Conservation (phyloP, 2,113 vertebrate genomes). For the Vireo altiloquus region DNA sequence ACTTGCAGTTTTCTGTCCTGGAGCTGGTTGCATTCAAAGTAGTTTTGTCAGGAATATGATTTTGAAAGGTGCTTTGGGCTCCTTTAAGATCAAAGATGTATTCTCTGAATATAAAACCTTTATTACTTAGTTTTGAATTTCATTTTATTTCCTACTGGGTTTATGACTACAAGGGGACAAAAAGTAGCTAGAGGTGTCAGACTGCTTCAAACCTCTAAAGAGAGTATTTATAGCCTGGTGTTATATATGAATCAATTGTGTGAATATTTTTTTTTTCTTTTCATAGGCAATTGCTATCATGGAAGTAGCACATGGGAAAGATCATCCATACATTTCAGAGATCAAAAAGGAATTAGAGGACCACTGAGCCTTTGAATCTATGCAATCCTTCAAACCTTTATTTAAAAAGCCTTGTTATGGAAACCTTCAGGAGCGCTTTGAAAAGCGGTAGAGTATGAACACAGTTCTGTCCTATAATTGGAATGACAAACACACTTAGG, state of each 20-base stretch:
- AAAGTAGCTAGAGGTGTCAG: slow-evolving; percentile 69
- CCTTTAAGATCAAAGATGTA: slow-evolving; percentile 65
- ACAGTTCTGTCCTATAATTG: slow-evolving; percentile 49
- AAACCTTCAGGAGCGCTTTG: slow-evolving; percentile 51
- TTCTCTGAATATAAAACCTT: slow-evolving; percentile 65
- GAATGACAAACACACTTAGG: slow-evolving; percentile 60
- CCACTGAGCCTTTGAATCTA: slow-evolving; percentile 71
- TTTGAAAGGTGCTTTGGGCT: slow-evolving; percentile 67
- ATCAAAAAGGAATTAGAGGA: slow-evolving; percentile 85
- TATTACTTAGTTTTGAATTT: slow-evolving; percentile 63
- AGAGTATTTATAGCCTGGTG: slow-evolving; percentile 68
- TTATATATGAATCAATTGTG: slow-evolving; percentile 66
- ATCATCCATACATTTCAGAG: slow-evolving; percentile 87
- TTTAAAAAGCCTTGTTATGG: slow-evolving; percentile 62
- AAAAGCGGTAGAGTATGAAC: slow-evolving; percentile 11
- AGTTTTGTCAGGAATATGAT: slow-evolving; percentile 52
- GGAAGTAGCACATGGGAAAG: slow-evolving; percentile 92
- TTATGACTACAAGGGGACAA: slow-evolving; percentile 70
- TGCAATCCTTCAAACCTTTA: slow-evolving; percentile 54
- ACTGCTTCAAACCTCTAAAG: slow-evolving; percentile 64
- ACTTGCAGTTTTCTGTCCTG: slow-evolving; percentile 5
- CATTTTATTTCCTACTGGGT: slow-evolving; percentile 66
- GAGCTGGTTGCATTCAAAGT: slow-evolving; percentile 48
- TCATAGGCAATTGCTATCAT: slow-evolving; percentile 90
- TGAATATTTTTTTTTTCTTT: slow-evolving; percentile 40